Base-by-base conservation (phyloP, 2,888 invertebrate species). In the Lasioglossum calceatum region DNA sequence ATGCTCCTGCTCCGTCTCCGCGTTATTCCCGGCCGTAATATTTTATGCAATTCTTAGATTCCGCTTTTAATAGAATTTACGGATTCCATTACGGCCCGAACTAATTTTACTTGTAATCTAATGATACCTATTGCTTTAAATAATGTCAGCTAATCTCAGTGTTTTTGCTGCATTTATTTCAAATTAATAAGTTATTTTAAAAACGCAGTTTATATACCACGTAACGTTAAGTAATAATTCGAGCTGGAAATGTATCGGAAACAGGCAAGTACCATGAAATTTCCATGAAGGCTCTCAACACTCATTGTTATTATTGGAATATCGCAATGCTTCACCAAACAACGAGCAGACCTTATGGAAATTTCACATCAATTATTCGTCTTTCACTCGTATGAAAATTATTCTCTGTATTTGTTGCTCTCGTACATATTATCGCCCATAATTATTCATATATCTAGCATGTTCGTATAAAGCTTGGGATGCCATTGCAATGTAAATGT, bases 1-100 rank as follows among this genome's bases (percentile, higher is more conserved):
- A 84, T 77, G 61, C 74, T n/a, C 32, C 36, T 5, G 36, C 10
- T 4, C 71, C 71, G 71, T 71, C 39, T 71, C n/a, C 42, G n/a
- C 39, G n/a, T 71, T 71, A 71, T 42, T 42, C 42, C 42, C 23
- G 4, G 7, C 23, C 71, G 1, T 23, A 5, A 5, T n/a, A 39
- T 71, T 71, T 71, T 42, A n/a, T 42, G 71, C 23, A n/a, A 42
- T 71, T 71, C 39, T n/a, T 4, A 10, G 71, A 67, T 36, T 67
- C 32, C 61, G 27, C 14, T 27, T 61, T 61, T 32, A 32, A 32
- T 16, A 1, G 14, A 32, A 61, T 14, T 61, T 32, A 27, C 61
- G 61, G 61, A 61, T 61, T 61, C 32, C 61, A 32, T 58, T n/a
- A 2, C 3, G 58, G 0, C n/a, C 10, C 3, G 58, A 12, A 12